Base-by-base conservation (phyloP, 2,113 vertebrate genomes). In the Psittacara wagleri region DNA sequence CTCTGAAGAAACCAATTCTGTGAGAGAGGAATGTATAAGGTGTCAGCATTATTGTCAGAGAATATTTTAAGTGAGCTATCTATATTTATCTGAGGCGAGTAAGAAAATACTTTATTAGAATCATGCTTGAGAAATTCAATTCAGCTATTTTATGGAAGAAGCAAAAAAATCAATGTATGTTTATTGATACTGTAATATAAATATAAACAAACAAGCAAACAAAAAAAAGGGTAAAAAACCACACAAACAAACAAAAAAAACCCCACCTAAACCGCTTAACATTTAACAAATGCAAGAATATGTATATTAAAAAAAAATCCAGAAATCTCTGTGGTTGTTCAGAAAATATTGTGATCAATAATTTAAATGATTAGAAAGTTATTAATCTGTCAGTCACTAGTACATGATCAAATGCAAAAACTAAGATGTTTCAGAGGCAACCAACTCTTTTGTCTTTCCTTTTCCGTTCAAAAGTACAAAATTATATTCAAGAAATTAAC, bases 211-310 rank as follows among this genome's bases (percentile, higher is more conserved):
- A n/a, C 12, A 11, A 31, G 20, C 46, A 49, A 49, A 49, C 22
- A 28, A n/a, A 13, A n/a, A n/a, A 57, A n/a, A 18, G 18, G 17
- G 55, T n/a, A n/a, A 29, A 70, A 25, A n/a, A 35, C 7, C 12
- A 25, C 13, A 14, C 49, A 51, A 8, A 25, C 49, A 25, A 14
- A 44, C 8, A 22, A 74, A 17, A 41, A 43, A 4, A 23, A 23
- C 7, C 3, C 0, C 51, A n/a, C 13, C 12, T 12, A 59, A n/a
- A 62, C 6, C 3, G 5, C 10, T 23, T 63, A 78, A 33, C 5
- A 28, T 23, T 89, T 48, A 76, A 75, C 4, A 82, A 13, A 35
- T 19, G 6, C 25, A 62, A 54, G 33, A 48, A 1, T 57, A 31
- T 20, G 1, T 16, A 49, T 19, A 3, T 80, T 31, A 13, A 31